Percentiles rank a stretch among this genome's conserved stretches.
Conservation (phyloP, 2,113 vertebrate genomes). For the Brienomyrus longianalis region DNA sequence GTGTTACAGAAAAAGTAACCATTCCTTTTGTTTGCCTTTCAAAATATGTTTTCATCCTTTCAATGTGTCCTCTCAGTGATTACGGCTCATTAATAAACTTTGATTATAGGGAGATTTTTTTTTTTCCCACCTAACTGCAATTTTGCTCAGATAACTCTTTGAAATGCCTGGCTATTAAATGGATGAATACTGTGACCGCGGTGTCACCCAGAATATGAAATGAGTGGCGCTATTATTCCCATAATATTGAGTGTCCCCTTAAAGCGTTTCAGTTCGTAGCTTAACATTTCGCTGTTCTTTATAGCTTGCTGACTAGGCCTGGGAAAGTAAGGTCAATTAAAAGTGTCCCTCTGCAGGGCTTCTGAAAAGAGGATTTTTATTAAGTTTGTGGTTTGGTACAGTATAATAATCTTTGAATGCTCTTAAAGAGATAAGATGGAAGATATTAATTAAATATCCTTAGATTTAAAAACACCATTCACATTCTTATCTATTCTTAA, state of each 20-base stretch:
- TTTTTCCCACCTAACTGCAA: conserved; percentile 38
- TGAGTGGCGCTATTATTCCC: conserved; percentile 61
- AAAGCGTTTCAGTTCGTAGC: conserved; percentile 57
- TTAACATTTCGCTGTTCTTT: conserved; percentile 63
- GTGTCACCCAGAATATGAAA: conserved; percentile 65
- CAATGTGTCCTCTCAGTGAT: conserved; percentile 33
- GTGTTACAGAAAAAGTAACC: neutral
- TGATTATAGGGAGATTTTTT: conserved; percentile 55
- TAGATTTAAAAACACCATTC: conserved; percentile 18
- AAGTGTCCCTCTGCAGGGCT: conserved; percentile 36
- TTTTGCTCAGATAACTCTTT: conserved; percentile 54
- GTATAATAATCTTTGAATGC: neutral
- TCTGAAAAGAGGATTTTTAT: conserved; percentile 43
- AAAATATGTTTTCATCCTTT: conserved; percentile 14
- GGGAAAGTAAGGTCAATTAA: conserved; percentile 64
- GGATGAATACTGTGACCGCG: conserved; percentile 61
- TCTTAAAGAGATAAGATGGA: conserved; percentile 10
- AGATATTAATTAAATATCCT: conserved; percentile 17
- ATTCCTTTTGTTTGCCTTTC: conserved; percentile 23
- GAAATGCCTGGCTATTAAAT: conserved; percentile 61
- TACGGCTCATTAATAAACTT: conserved; percentile 48
- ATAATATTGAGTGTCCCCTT: conserved; percentile 57
- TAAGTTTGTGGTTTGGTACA: conserved; percentile 49
- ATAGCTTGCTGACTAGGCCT: conserved; percentile 56
- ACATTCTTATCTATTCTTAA: neutral